Evolutionary conservation across 2,797 vertebrate species (phyloP).

Genomic region (Ctenopoma kingsleyae): DNA sequence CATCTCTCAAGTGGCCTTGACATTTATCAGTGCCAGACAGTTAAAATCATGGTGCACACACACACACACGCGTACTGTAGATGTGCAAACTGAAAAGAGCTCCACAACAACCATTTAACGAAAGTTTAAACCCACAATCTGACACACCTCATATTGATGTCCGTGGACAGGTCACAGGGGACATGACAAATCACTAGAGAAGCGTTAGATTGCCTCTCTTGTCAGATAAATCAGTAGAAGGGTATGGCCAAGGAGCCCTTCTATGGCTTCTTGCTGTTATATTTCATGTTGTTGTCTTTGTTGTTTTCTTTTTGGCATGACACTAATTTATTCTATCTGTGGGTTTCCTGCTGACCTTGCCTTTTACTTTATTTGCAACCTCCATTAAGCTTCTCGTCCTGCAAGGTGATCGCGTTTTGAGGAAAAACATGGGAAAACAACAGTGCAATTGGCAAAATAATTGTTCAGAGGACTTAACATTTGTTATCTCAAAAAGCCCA

Average conservation of each 20-base stretch:
- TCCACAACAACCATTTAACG: slow-evolving; percentile 50
- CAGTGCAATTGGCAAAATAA: slow-evolving; percentile 51
- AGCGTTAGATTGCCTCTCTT: slow-evolving; percentile 74
- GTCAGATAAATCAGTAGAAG: slow-evolving; percentile 77
- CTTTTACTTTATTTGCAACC: slow-evolving; percentile 73
- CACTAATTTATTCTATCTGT: slow-evolving; percentile 78
- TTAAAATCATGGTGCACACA: slow-evolving; percentile 46
- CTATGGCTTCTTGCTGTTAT: slow-evolving; percentile 41
- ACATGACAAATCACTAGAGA: slow-evolving; percentile 78
- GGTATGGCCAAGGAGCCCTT: slow-evolving; percentile 43
- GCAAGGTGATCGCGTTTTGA: slow-evolving; percentile 49
- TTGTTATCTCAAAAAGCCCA: slow-evolving; percentile 37
- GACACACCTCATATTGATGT: slow-evolving; percentile 74
- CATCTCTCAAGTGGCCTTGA: slow-evolving; percentile 63
- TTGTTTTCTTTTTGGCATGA: slow-evolving; percentile 65
- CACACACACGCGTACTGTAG: slow-evolving; percentile 33
- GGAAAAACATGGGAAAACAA: slow-evolving; percentile 40
- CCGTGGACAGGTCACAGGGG: slow-evolving; percentile 69
- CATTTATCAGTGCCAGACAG: slow-evolving; percentile 67
- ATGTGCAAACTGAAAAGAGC: slow-evolving; percentile 44
- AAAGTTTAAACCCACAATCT: slow-evolving; percentile 65
- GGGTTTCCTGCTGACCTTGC: slow-evolving; percentile 72
- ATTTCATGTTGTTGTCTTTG: slow-evolving; percentile 62
- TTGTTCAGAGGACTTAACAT: slow-evolving; percentile 37
- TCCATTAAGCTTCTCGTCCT: slow-evolving; percentile 57